Base-by-base conservation (phyloP, 2,113 vertebrate genomes). In the Prolemur simus region DNA sequence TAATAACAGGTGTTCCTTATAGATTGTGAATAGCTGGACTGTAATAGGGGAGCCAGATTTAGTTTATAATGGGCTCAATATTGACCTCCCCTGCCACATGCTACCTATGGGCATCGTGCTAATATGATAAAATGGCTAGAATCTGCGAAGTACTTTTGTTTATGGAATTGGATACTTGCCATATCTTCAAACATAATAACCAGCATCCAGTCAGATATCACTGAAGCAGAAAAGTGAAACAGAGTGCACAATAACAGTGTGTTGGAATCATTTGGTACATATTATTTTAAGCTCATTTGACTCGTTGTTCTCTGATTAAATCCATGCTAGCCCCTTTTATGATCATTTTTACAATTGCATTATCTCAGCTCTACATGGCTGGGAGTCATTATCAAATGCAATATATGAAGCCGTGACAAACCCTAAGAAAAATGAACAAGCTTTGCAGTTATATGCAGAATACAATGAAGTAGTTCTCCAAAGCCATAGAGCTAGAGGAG, bases 301-400 rank as follows among this genome's bases (percentile, higher is more conserved):
- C 76, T 81, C 39, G 68, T n/a, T 86, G 15, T 89, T 93, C 90
- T 49, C 56, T 90, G 17, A 84, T 91, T 96, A 81, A 94, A 93
- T 83, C 81, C 42, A 32, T 32, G 42, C 52, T 49, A 25, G 3
- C 54, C 49, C 32, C 18, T 63, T 88, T 4, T 54, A 34, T 81
- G 80, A 10, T 39, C 45, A 25, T 73, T 42, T 94, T 60, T 76
- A 45, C 11, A 45, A 14, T 25, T 78, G 60, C 20, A 34, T 58
- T 85, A 56, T 92, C 63, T 63, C 34, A 45, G 25, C 21, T n/a
- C 60, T 49, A 15, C 25, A n/a, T 54, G 52, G 27, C 68, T 37
- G 23, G 86, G 47, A 47, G 63, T 83, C 49, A 60, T 93, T 84
- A 69, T 42, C n/a, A 63, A 45, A 42, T 23, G 15, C 76, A 83